These are phyloP conservation scores for Podarcis lilfordi DNA, from an alignment of 2,797 vertebrate species.

Conservation along the genomic window DNA sequence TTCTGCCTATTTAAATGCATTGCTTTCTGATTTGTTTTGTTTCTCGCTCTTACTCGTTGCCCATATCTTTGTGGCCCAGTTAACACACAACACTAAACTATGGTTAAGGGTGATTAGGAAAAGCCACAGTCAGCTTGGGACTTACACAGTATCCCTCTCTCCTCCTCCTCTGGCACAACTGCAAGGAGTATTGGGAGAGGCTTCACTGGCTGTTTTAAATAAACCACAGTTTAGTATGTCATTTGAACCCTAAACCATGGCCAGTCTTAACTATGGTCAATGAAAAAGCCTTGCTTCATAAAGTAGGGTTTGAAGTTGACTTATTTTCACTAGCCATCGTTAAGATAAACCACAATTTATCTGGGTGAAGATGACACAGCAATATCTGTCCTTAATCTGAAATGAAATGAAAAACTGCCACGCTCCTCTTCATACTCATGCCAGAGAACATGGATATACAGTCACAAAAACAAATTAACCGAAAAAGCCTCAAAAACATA, in stretches of 20 bases:
- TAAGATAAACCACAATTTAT: neutral
- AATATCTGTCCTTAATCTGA: too few species aligned
- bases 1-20: slow-evolving; percentile 17
- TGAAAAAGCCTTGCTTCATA: too few species aligned
- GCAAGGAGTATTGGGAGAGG: too few species aligned
- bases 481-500: too few species aligned
- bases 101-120: neutral
- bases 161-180: neutral
- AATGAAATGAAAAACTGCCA: neutral
- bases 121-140: neutral
- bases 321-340: neutral
- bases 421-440: neutral
- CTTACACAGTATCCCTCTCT: neutral
- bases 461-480: too few species aligned
- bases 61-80: neutral
- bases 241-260: too few species aligned
- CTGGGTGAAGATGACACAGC: neutral
- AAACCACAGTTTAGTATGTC: neutral
- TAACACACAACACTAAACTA: neutral
- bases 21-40: neutral
- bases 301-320: too few species aligned
- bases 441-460: neutral
- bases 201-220: neutral
- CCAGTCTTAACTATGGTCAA: too few species aligned
- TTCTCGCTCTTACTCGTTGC: neutral